phyloP scores from a whole-genome alignment of 2,113 vertebrate species.

The Toxotes jaculatrix region DNA sequence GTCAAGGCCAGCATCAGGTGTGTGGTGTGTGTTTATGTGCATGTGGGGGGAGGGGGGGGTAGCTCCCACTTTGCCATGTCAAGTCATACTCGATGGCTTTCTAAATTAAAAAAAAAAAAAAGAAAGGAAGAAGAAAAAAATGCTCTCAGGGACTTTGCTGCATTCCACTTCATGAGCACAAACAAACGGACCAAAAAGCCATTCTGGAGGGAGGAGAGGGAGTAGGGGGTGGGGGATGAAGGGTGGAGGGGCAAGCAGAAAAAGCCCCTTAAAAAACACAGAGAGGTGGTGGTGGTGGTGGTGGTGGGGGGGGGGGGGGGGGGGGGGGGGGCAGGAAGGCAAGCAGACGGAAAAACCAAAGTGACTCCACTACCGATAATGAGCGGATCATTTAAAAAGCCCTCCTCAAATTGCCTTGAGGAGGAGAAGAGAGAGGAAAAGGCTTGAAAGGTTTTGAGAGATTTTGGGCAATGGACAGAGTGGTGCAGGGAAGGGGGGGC shows the following conservation, averaged over 20 bases:
- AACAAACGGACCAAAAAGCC: conserved; percentile 80
- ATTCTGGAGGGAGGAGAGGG: conserved; percentile 72
- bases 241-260: conserved; percentile 18
- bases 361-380: conserved; percentile 79
- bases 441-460: conserved; percentile 79
- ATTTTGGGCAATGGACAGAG: conserved; percentile 64
- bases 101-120: conserved; percentile 66
- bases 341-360: conserved; percentile 67
- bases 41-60: conserved; percentile 29
- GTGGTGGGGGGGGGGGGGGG: not conserved
- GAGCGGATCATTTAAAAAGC: conserved; percentile 81
- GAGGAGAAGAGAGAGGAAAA: conserved; percentile 66
- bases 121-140: conserved; percentile 50
- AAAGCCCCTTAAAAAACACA: conserved; percentile 59
- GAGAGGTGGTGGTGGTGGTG: conserved; percentile 22
- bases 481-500: not conserved
- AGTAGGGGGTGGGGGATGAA: conserved; percentile 4
- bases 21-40: conserved; percentile 33
- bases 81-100: conserved; percentile 78
- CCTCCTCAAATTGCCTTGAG: conserved; percentile 75
- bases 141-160: conserved; percentile 81
- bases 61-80: conserved; percentile 64
- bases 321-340: conserved; percentile 53
- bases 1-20: conserved; percentile 77
- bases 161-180: conserved; percentile 82